phyloP scores from a whole-genome alignment of 2,888 invertebrate species.

The Blastobasis lacticolella region DNA sequence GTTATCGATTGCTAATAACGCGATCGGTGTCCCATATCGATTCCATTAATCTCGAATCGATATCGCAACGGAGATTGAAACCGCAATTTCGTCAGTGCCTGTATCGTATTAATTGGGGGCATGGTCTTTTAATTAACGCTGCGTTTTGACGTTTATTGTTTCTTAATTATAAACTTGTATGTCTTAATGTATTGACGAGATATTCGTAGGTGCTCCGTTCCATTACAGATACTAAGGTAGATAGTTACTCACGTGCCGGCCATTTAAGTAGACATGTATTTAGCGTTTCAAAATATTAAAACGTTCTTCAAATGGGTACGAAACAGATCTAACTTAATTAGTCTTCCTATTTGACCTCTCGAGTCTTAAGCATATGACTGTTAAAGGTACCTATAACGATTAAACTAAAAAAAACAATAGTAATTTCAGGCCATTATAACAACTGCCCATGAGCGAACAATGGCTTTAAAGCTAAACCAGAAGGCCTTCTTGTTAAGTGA shows the following conservation, averaged over 20 bases:
- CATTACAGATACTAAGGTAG: too few species aligned
- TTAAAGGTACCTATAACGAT: too few species aligned
- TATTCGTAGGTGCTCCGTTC: too few species aligned
- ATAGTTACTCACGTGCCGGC: too few species aligned
- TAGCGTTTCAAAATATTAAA: too few species aligned
- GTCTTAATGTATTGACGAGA: too few species aligned
- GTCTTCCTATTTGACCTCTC: too few species aligned
- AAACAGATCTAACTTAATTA: too few species aligned
- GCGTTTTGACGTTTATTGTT: conserved; percentile 19
- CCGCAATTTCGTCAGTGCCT: conserved; percentile 48
- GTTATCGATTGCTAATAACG: conserved; percentile 25
- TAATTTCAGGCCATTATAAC: background rate
- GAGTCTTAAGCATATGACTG: too few species aligned
- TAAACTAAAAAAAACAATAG: too few species aligned
- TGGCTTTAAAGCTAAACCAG: background rate
- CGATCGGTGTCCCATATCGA: conserved; percentile 41
- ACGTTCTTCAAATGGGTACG: too few species aligned
- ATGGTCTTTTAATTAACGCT: conserved; percentile 44
- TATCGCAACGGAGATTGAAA: conserved; percentile 21
- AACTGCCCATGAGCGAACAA: background rate
- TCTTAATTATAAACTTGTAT: conserved; percentile 10
- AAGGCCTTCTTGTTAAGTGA: background rate
- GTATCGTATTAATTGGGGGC: conserved; percentile 53
- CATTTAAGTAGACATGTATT: too few species aligned
- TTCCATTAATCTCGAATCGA: conserved; percentile 41